Evolutionary conservation across 1,140 invertebrate genomes (phyloP).

Genomic region (Trichogramma pretiosum): DNA sequence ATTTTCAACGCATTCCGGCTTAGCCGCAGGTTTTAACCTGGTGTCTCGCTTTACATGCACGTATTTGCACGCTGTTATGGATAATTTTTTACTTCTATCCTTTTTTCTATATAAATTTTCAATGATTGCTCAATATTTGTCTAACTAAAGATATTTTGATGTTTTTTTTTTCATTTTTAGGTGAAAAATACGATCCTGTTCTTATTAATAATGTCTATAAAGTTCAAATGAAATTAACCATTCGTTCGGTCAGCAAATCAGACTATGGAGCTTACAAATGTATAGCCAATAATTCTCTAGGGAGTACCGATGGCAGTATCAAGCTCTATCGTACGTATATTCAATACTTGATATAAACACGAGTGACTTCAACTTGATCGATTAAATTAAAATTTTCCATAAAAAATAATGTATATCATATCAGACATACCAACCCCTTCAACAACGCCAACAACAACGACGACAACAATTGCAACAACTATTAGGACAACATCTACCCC

Average conservation of each 20-base stretch:
- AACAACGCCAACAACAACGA: constrained; percentile 26
- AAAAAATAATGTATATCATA: no score
- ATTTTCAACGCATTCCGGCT: no score
- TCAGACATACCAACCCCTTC: constrained; percentile 28
- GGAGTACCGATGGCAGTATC: constrained; percentile 79
- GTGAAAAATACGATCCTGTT: constrained; percentile 64
- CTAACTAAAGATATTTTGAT: background rate
- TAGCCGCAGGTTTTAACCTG: no score
- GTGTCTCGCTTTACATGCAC: no score
- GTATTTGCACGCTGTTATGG: no score
- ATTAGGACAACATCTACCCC: constrained; percentile 19
- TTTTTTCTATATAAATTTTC: background rate
- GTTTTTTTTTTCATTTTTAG: constrained; percentile 38
- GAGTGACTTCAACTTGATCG: no score
- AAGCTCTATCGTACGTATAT: constrained; percentile 70
- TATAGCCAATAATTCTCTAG: constrained; percentile 80
- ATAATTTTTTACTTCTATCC: background rate
- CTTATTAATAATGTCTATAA: constrained; percentile 66
- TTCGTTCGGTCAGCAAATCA: constrained; percentile 53
- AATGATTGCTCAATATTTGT: background rate
- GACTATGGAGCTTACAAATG: constrained; percentile 79
- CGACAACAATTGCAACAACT: constrained; percentile 22
- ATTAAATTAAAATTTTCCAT: no score
- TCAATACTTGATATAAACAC: background rate
- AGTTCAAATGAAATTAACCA: constrained; percentile 68